A percentile compares a stretch with the other conserved stretches of the same genome.
phyloP scores from a whole-genome alignment of 1,140 invertebrate species.

The Drosophila micromelanica region DNA sequence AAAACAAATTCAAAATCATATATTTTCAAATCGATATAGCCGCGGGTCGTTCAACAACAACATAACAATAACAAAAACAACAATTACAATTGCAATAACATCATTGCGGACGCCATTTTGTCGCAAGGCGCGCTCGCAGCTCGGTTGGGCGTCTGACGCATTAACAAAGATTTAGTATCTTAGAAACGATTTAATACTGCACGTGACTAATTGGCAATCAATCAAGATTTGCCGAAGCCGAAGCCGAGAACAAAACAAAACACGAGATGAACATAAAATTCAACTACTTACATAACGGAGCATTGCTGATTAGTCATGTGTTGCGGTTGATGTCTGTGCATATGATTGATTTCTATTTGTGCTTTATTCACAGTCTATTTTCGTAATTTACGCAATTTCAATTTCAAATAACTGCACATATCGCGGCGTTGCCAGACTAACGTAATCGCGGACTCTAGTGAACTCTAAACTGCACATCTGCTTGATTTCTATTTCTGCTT shows the following conservation, averaged over 20 bases:
- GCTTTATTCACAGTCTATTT: conserved; percentile 35
- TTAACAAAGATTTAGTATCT: conserved; percentile 43
- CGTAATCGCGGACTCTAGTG: neutral
- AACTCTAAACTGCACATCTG: neutral
- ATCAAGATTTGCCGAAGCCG: conserved; percentile 56
- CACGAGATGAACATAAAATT: conserved; percentile 16
- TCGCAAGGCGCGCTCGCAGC: conserved; percentile 2
- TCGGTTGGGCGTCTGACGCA: conserved; percentile 27
- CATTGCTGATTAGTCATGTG: conserved; percentile 35
- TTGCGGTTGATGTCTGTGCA: conserved; percentile 12
- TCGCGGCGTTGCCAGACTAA: conserved; percentile 12
- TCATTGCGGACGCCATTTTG: conserved; percentile 17
- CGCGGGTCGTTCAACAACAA: conserved; percentile 31
- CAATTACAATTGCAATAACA: too few species aligned
- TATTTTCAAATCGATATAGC: conserved; percentile 36
- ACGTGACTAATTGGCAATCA: conserved; percentile 75
- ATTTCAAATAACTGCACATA: conserved; percentile 13
- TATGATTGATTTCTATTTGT: conserved; percentile 29
- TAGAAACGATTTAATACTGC: conserved; percentile 50
- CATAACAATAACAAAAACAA: conserved; percentile 11
- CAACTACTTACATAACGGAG: conserved; percentile 42
- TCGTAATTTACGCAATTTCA: conserved; percentile 31
- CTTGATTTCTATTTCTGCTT: conserved; percentile 24
- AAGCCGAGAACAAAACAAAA: conserved; percentile 25
- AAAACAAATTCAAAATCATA: conserved; percentile 34